Conservation (phyloP, 92 coral and sea anemone genomes). For the Bergia puertoricense region DNA sequence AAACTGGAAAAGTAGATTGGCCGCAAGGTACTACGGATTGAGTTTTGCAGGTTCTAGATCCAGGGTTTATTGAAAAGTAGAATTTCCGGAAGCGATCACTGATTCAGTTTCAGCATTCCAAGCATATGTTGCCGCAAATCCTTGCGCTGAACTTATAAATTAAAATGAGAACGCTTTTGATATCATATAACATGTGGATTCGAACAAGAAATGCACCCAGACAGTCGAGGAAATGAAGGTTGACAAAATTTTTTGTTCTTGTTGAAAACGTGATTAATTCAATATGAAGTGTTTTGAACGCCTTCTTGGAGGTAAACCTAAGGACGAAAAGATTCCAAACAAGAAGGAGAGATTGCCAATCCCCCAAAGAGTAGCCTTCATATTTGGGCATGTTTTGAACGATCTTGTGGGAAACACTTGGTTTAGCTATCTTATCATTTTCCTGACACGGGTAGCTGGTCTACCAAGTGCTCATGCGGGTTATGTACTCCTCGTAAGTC, state of each 20-base stretch:
- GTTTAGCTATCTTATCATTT: conserved; percentile 74
- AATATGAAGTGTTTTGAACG: conserved; percentile 7
- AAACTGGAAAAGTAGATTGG: no score
- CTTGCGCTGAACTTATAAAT: background rate
- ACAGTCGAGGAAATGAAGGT: background rate
- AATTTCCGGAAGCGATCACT: no score
- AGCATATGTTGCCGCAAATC: background rate
- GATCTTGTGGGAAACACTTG: conserved; percentile 74
- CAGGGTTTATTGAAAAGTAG: no score
- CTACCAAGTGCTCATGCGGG: conserved; percentile 71
- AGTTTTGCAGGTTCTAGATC: no score
- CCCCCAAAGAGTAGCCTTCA: conserved; percentile 54
- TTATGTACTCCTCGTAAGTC: conserved; percentile 61
- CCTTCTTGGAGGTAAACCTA: background rate
- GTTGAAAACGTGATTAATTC: background rate
- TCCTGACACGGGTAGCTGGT: conserved; percentile 64
- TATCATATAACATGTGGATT: background rate
- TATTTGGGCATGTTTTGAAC: conserved; percentile 75
- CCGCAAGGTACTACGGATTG: no score
- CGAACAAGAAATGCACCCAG: background rate
- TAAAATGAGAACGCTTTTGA: background rate
- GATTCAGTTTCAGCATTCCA: no score
- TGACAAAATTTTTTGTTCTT: background rate
- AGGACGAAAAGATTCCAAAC: background rate
- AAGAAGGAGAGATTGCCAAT: conserved; percentile 33